Conservation (phyloP, 2,888 invertebrate species). For the Noctua pronuba region DNA sequence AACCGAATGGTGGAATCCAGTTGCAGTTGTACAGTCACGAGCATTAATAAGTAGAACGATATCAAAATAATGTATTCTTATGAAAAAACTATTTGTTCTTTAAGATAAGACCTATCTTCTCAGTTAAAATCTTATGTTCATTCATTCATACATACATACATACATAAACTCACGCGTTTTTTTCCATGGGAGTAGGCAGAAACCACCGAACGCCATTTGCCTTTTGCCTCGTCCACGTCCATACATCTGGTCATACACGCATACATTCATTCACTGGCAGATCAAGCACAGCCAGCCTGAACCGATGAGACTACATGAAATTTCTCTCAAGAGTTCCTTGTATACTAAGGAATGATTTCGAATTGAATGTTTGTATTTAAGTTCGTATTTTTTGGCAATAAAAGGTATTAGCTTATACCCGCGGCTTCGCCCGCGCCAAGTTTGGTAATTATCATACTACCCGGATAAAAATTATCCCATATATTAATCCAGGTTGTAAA, state of each 20-base stretch:
- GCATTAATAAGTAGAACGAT: not conserved
- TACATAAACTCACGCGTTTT: too few relatives aligned
- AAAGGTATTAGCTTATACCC: not conserved
- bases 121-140: not conserved
- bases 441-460: too few relatives aligned
- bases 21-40: constrained; percentile 15
- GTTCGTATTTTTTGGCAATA: not conserved
- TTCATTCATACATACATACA: not conserved
- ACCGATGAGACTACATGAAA: not conserved
- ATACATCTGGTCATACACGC: not conserved
- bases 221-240: not conserved
- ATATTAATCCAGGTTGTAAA: too few relatives aligned
- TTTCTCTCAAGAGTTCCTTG: not conserved
- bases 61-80: not conserved
- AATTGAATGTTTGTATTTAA: not conserved
- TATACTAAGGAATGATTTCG: not conserved
- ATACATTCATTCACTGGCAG: not conserved
- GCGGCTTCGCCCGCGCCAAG: too few relatives aligned
- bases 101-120: not conserved
- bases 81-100: not conserved
- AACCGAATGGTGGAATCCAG: constrained; percentile 33
- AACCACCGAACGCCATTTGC: too few relatives aligned
- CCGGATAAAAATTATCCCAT: too few relatives aligned
- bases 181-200: too few relatives aligned
- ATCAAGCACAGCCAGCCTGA: not conserved